Base-by-base conservation (phyloP, 1,140 invertebrate species). In the Leptoteleia sp. region DNA sequence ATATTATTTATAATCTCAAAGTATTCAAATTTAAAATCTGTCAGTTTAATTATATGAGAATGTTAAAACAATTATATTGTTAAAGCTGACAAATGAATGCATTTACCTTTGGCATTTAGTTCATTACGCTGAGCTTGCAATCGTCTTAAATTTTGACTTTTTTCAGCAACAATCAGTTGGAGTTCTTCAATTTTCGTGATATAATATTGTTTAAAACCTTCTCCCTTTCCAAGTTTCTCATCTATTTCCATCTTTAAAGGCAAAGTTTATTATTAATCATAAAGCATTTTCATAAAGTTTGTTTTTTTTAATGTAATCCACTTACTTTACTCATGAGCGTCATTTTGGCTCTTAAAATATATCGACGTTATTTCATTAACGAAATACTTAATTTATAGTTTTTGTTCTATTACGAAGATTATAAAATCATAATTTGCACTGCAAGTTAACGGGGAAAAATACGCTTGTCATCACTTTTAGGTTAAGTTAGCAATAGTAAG, bases 71-170 rank as follows among this genome's bases (percentile, higher is more conserved):
- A n/a, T n/a, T n/a, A n/a, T n/a, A n/a, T n/a, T n/a, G n/a, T n/a
- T n/a, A n/a, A n/a, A n/a, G n/a, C n/a, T n/a, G n/a, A n/a, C n/a
- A n/a, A n/a, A n/a, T n/a, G n/a, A n/a, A n/a, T n/a, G n/a, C n/a
- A 29, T 4, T 64, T 91, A 97, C 95, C 97, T 95, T 99, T 99
- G 4, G 98, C 97, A 91, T 99, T 99, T 0, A 99, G 93, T 90
- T 99, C 98, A 94, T 99, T 99, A 82, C 99, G 92, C 86, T 99
- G 98, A 11, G 99, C 99, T 91, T 99, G 98, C 42, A 99, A 91
- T 88, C 99, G 94, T 68, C 98, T 92, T 15, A 99, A 91, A 91
- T 99, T 99, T 90, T 99, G 98, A 82, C 96, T 96, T 87, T 99
- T 99, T 80, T 99, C 98, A 17, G 97, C 95, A 4, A 99, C 97